These are phyloP conservation scores for Cosmia pyralina DNA, from an alignment of 2,888 invertebrate species.

Conservation along the genomic window DNA sequence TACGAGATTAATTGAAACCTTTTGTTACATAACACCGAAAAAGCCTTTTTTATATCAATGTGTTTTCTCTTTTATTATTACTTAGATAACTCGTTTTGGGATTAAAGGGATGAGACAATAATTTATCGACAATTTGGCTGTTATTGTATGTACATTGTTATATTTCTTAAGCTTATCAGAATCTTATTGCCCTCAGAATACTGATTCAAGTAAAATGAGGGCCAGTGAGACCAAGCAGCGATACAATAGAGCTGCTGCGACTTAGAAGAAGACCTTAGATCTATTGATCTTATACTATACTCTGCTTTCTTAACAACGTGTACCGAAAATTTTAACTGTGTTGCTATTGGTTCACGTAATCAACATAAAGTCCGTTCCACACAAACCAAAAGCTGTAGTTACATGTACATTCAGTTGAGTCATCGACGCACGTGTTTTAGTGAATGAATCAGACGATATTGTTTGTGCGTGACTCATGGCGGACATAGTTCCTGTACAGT, in stretches of 20 bases:
- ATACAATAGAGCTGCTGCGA: neutral
- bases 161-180: slow-evolving; percentile 13
- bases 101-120: slow-evolving; percentile 25
- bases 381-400: no score
- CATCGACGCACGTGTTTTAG: no score
- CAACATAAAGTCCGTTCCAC: no score
- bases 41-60: slow-evolving; percentile 32
- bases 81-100: slow-evolving; percentile 21
- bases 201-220: neutral
- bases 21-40: slow-evolving; percentile 44
- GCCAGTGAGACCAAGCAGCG: neutral
- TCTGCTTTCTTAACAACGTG: no score
- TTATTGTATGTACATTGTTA: slow-evolving; percentile 16
- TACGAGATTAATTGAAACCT: slow-evolving; percentile 57
- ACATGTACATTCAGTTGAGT: no score
- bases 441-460: no score
- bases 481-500: no score
- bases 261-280: no score
- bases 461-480: no score
- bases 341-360: no score
- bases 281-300: no score
- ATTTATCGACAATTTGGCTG: slow-evolving; percentile 31
- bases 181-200: neutral
- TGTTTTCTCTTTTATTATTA: slow-evolving; percentile 29
- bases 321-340: no score